Evolutionary conservation across 2,888 invertebrate species (phyloP), one percentile per base, ranked within the genome.

Genomic region (Spisula subtruncata): DNA sequence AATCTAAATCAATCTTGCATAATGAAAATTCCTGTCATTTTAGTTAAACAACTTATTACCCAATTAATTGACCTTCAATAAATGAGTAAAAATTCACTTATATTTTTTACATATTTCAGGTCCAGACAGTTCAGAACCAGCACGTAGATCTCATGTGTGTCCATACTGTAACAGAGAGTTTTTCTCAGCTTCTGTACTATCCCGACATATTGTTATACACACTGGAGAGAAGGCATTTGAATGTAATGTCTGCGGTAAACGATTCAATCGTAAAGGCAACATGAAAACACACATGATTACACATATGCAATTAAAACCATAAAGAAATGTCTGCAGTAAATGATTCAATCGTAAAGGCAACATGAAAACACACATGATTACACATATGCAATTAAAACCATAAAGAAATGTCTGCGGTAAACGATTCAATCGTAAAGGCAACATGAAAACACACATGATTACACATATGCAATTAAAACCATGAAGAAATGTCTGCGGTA

Each of bases 191-290:
- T 75, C 71, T 18, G 29, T 46, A 12, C 51, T 85, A 75, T 66
- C 60, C 12, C 48, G 51, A 2, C 85, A 85, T 51, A 51, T 75
- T 14, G 41, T 66, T 16, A 85, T 75, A 71, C 85, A 85, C 29
- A 85, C 85, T 25, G 85, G 85, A 48, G 85, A 85, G 71, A 85
- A 85, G 48, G 46, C 71, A 0, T 85, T 75, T 25, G 46, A 75
- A 48, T 85, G 85, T 46, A 29, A 25, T 0, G 16, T 48, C 10
- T 85, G 85, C 48, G 48, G 71, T 20, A 71, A 75, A 85, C 25
- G 85, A 10, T 85, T 85, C 85, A 85, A 85, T 51, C 71, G 71
- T 41, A 85, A 85, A 75, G 85, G 85, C 1, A 71, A 66, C 75
- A 85, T 85, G 85, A 85, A 46, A 48, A 35, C 75, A 0, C 85